These are phyloP conservation scores for Crypturellus undulatus DNA, from an alignment of 2,113 vertebrate species.

Conservation along the genomic window DNA sequence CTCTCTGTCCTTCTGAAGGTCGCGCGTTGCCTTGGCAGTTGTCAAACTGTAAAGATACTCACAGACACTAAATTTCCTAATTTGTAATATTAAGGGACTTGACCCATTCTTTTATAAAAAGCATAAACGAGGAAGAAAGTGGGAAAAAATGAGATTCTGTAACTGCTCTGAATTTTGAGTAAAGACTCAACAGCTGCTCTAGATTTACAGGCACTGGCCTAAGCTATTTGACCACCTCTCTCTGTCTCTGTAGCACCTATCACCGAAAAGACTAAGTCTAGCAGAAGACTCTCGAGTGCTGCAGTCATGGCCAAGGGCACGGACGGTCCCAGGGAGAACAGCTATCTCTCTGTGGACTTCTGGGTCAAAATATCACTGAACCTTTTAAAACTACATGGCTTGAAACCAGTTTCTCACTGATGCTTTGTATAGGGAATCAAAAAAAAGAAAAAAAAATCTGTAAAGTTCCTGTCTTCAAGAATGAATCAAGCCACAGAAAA, in stretches of 20 bases:
- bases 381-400: neutral
- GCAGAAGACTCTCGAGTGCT: neutral
- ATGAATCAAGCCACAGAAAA: neutral
- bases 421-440: neutral
- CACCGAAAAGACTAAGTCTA: rapidly evolving
- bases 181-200: neutral
- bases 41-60: neutral
- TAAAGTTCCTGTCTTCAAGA: neutral
- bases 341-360: neutral
- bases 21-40: neutral
- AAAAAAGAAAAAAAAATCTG: neutral
- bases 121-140: neutral
- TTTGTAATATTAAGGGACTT: neutral
- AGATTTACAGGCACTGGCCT: neutral
- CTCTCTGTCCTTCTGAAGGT: neutral
- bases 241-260: neutral
- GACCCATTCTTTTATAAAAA: neutral
- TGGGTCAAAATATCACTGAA: neutral
- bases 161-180: neutral
- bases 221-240: neutral
- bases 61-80: neutral
- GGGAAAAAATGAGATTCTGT: neutral
- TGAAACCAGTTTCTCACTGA: neutral
- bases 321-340: neutral
- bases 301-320: neutral